Percentiles rank a stretch among this genome's conserved stretches.
These are phyloP conservation scores for Nibea coibor DNA, from an alignment of 2,113 vertebrate genomes.

Conservation along the genomic window DNA sequence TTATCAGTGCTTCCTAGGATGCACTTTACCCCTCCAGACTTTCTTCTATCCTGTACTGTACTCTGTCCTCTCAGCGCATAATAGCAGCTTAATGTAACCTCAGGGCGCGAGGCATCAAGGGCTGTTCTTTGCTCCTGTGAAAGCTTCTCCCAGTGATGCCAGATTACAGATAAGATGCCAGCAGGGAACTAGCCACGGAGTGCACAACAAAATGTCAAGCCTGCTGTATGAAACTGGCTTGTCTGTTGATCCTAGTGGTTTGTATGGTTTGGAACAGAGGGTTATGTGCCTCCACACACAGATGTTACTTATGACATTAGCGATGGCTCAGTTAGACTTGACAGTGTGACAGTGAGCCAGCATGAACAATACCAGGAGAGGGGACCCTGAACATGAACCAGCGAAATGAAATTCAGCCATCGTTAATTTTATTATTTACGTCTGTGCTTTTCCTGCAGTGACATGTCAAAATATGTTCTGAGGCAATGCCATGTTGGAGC, in stretches of 20 bases:
- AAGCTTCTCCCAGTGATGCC: conserved; percentile 32
- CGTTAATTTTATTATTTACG: not conserved
- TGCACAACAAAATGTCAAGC: conserved; percentile 15
- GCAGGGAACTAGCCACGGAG: conserved; percentile 18
- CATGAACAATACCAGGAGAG: not conserved
- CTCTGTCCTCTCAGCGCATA: conserved; percentile 55
- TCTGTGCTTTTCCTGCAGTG: not conserved
- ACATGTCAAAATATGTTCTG: conserved; percentile 9
- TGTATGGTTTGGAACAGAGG: not conserved
- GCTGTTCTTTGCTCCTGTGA: conserved; percentile 43
- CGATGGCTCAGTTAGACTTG: not conserved
- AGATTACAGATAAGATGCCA: conserved; percentile 52
- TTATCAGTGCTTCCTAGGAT: conserved; percentile 40
- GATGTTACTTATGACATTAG: not conserved
- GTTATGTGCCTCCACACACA: not conserved
- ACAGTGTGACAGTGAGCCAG: not conserved
- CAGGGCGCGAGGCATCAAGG: conserved; percentile 55
- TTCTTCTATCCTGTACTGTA: conserved; percentile 35
- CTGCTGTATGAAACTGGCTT: not conserved
- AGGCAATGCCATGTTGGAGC: not conserved
- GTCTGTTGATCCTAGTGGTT: not conserved
- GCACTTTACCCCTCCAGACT: conserved; percentile 17
- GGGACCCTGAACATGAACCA: not conserved
- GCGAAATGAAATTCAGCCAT: conserved; percentile 4
- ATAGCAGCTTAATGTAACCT: conserved; percentile 77